Conservation (phyloP, 2,888 invertebrate species). For the Calliphora vomitoria region DNA sequence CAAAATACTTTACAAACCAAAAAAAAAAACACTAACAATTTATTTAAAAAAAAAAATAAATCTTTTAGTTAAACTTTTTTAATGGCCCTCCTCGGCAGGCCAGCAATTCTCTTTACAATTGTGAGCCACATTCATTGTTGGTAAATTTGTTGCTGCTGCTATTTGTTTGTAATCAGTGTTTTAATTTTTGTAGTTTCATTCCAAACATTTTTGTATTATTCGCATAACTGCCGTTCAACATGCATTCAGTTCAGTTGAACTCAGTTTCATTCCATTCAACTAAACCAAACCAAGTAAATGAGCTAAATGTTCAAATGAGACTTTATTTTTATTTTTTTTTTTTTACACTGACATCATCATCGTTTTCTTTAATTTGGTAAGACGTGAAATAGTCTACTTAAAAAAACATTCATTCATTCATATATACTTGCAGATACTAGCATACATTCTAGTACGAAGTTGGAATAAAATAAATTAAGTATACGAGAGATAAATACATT, state of each 20-base stretch:
- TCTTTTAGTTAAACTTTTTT: slow-evolving; percentile 20
- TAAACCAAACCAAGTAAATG: slow-evolving; percentile 11
- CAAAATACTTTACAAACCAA: slow-evolving; percentile 20
- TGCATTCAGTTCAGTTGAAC: background rate
- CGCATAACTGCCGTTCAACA: slow-evolving; percentile 25
- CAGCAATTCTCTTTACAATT: slow-evolving; percentile 21
- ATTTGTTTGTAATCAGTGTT: background rate
- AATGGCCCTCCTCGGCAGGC: slow-evolving; percentile 12
- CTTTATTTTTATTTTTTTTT: background rate
- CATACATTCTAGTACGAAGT: background rate
- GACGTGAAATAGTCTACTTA: slow-evolving; percentile 37
- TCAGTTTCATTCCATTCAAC: slow-evolving; percentile 22
- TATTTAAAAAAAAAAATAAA: slow-evolving; percentile 29
- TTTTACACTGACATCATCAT: slow-evolving; percentile 52
- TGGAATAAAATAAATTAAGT: background rate
- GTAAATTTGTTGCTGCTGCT: background rate
- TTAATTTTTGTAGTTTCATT: background rate
- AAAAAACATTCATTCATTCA: background rate
- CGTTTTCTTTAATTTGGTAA: slow-evolving; percentile 36
- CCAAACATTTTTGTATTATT: background rate
- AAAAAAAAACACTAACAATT: slow-evolving; percentile 45
- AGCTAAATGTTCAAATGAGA: slow-evolving; percentile 47
- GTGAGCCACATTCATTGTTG: background rate
- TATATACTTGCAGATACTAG: background rate
- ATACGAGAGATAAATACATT: background rate